Base-by-base conservation (phyloP, 1,140 invertebrate species). In the Orchestia grillus region DNA sequence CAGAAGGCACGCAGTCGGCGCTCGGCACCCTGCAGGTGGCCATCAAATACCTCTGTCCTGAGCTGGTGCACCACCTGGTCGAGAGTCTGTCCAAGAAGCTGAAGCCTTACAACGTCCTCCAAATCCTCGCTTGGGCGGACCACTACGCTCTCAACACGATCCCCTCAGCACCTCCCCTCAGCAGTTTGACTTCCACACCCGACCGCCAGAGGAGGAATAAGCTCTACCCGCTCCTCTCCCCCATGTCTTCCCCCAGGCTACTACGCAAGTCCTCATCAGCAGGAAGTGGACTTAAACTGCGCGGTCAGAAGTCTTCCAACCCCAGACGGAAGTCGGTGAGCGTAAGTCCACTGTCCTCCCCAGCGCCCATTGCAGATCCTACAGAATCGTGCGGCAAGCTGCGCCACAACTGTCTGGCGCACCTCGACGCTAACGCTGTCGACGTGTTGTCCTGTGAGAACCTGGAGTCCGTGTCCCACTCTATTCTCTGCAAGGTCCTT, bases 401-500 rank as follows among this genome's bases (percentile, higher is more conserved):
- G 0, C 97, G 98, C 0, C 97, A 97, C 96, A 98, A 98, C 92
- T 98, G 98, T 96, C 97, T 98, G 41, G 96, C 97, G 0, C 97
- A 98, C 0, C 97, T 98, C 41, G 98, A 98, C 97, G 97, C 97
- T 0, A 97, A 98, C 96, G 98, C 98, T 0, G 98, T 98, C 41
- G 97, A 97, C 23, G 98, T 98, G 40, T 97, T 98, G 0, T 97
- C 97, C 0, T 98, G 98, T 95, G 98, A 98, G 97, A 97, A 97
- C 3, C 97, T 98, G 41, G 98, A 98, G 97, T 98, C 98, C 96
- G 97, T 98, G 1, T 98, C 98, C 47, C 97, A 97, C 47, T 97
- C 98, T 43, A 98, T 98, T 95, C 97, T 98, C 0, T 97, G 97
- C 0, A 97, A 98, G 43, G 98, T 98, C 62, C 97, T 98, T 0